A percentile compares a stretch with the other conserved stretches of the same genome.
phyloP scores from a whole-genome alignment of 2,888 invertebrate species.

The Prosopocoilus inquinatus region DNA sequence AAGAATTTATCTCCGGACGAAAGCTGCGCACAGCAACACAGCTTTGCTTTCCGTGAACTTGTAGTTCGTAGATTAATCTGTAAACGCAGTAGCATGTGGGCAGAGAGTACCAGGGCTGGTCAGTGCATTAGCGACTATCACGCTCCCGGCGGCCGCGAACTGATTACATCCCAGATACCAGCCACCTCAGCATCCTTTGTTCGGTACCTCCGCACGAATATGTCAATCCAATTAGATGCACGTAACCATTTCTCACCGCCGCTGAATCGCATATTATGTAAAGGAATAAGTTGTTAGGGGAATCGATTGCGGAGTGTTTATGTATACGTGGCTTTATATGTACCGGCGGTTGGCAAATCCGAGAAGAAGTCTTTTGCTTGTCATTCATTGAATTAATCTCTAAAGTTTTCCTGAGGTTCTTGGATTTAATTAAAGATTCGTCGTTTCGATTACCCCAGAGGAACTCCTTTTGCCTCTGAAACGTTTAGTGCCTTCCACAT shows the following conservation, averaged over 20 bases:
- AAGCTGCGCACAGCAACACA: neutral
- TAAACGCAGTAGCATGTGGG: conserved; percentile 33
- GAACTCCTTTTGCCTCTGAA: no score
- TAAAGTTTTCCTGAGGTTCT: no score
- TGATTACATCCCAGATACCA: conserved; percentile 38
- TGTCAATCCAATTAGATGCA: conserved; percentile 23
- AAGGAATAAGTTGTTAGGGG: no score
- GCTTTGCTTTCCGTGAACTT: neutral
- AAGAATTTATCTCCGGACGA: no score
- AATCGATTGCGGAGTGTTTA: no score
- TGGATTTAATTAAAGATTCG: no score
- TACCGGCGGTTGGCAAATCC: no score
- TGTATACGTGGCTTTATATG: no score
- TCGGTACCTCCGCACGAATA: conserved; percentile 22
- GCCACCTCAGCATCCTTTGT: conserved; percentile 37
- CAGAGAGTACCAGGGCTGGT: conserved; percentile 32
- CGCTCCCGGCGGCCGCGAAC: conserved; percentile 37
- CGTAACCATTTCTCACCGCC: conserved; percentile 5
- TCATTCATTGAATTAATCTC: no score
- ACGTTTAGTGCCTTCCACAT: no score
- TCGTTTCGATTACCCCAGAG: no score
- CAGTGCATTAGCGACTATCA: conserved; percentile 39
- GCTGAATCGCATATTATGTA: neutral
- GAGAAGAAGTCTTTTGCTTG: no score
- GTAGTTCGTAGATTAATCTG: conserved; percentile 11